A percentile compares a stretch with the other conserved stretches of the same genome.
Evolutionary conservation across 2,797 vertebrate species (phyloP).

Genomic region (Spondyliosoma cantharus): DNA sequence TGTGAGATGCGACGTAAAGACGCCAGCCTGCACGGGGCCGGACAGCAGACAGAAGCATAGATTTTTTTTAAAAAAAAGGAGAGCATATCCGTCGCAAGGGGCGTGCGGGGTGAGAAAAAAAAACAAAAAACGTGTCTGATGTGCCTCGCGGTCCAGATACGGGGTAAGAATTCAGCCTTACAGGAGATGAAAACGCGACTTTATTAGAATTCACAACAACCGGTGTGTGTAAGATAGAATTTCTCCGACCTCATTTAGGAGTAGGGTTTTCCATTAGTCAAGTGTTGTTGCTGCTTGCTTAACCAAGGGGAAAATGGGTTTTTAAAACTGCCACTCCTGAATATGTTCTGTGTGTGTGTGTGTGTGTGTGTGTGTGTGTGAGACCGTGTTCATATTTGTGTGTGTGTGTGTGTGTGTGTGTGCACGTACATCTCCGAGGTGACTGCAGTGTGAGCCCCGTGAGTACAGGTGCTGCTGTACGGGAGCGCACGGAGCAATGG

Average conservation of each 20-base stretch:
- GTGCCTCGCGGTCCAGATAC: too few relatives aligned
- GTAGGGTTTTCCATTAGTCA: conserved; percentile 83
- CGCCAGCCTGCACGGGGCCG: too few relatives aligned
- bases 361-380: conserved; percentile 28
- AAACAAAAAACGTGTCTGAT: too few relatives aligned
- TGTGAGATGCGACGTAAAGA: too few relatives aligned
- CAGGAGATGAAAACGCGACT: conserved; percentile 69
- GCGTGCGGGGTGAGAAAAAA: too few relatives aligned
- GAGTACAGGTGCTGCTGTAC: conserved; percentile 38
- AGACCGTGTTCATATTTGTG: conserved; percentile 12
- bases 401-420: conserved; percentile 18
- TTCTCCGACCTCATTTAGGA: conserved; percentile 82
- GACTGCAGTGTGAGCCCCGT: conserved; percentile 44
- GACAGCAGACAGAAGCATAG: too few relatives aligned
- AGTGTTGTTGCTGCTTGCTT: conserved; percentile 85
- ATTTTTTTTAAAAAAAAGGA: too few relatives aligned
- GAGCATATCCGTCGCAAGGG: too few relatives aligned
- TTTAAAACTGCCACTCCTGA: conserved; percentile 82
- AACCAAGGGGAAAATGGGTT: conserved; percentile 86
- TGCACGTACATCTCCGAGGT: conserved; percentile 34
- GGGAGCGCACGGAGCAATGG: conserved; percentile 35
- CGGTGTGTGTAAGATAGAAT: conserved; percentile 78
- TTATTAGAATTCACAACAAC: conserved; percentile 81
- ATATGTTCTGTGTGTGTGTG: conserved; percentile 69
- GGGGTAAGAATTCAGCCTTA: conserved; percentile 43